Base-by-base conservation (phyloP, 2,888 invertebrate species). In the Dicyrtoma fusca region DNA sequence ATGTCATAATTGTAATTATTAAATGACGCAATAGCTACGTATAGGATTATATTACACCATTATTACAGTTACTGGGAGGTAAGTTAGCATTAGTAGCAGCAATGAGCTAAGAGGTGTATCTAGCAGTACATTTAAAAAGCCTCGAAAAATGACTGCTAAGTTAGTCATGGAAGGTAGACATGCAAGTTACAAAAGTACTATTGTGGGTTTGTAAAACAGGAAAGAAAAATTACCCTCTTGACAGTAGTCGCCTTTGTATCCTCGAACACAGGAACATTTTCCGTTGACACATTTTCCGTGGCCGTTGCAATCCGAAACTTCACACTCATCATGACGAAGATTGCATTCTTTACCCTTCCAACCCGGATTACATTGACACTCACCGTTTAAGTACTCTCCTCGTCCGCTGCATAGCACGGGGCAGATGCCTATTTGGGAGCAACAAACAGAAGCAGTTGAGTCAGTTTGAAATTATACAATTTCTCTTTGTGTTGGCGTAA, bases 341-440 rank as follows among this genome's bases (percentile, higher is more conserved):
- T 94, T 94, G 84, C 99, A 99, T 84, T 99, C 98, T 82, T 92
- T 92, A 80, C 98, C 98, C 85, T 97, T 98, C 97, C 97, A 99
- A 61, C 97, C 97, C 2, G 94, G 92, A 85, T 97, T 95, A 84
- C 98, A 99, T 19, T 94, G 92, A 83, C 98, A 99, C 84, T 94
- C 92, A 51, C 98, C 97, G 82, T 95, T 94, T 81, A 94, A 92
- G 84, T 97, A 98, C 83, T 96, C 94, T 45, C 99, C 99, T 77
- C 95, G 91, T 83, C 97, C 97, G 82, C 92, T 95, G 86, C 99
- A 99, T 68, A 99, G 86, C 3, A 97, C 94, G 64, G 98, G 98
- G 82, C 98, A 99, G 49, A 96, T 93, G 85, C 91, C 94, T 94
- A 81, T 11, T n/a, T n/a, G n/a, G n/a, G n/a, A n/a, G n/a, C n/a